A percentile compares a stretch with the other conserved stretches of the same genome.
These are phyloP conservation scores for Caenorhabditis uteleia DNA, from an alignment of 2,888 invertebrate genomes.

Conservation along the genomic window DNA sequence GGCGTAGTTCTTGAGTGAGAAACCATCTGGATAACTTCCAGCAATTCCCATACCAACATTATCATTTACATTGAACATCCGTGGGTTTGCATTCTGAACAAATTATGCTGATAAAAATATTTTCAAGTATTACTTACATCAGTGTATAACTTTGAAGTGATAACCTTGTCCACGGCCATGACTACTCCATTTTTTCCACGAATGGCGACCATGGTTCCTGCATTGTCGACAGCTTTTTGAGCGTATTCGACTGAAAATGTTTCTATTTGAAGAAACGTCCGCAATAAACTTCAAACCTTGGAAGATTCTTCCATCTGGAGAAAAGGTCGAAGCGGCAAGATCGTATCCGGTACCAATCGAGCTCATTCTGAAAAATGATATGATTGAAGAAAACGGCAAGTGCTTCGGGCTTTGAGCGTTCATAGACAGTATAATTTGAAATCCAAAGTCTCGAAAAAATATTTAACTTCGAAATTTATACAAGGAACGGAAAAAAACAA, in stretches of 20 bases:
- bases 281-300: slow-evolving; percentile 76
- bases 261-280: background rate
- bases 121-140: slow-evolving; percentile 72
- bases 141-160: slow-evolving; percentile 63
- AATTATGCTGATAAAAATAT: background rate
- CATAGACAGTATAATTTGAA: background rate
- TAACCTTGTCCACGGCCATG: slow-evolving; percentile 92
- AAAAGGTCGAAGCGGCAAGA: slow-evolving; percentile 99
- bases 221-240: slow-evolving; percentile 96
- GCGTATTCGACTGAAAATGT: slow-evolving; percentile 84
- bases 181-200: slow-evolving; percentile 95
- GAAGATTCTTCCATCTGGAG: slow-evolving; percentile 97
- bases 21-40: slow-evolving; percentile 68
- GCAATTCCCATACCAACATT: slow-evolving; percentile 82
- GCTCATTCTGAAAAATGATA: slow-evolving; percentile 77
- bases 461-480: background rate
- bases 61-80: slow-evolving; percentile 79
- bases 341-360: slow-evolving; percentile 97
- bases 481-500: background rate
- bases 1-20: slow-evolving; percentile 73
- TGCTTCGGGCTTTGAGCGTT: background rate
- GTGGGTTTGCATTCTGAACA: slow-evolving; percentile 64
- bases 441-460: background rate
- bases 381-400: background rate
- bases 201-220: slow-evolving; percentile 89